Conservation (phyloP, 2,888 invertebrate species). For the Argyresthia albistria region DNA sequence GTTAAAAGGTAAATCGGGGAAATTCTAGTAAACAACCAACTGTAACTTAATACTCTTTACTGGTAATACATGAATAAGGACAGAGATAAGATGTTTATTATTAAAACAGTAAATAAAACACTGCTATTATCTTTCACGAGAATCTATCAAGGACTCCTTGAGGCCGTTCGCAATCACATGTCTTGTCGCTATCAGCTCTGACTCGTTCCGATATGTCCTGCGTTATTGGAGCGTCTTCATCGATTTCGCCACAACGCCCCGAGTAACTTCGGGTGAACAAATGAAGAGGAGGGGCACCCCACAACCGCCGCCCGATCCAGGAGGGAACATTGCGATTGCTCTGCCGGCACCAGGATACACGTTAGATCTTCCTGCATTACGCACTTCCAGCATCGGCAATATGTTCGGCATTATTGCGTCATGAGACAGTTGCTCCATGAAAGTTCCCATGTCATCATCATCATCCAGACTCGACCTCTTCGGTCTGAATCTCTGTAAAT, state of each 20-base stretch:
- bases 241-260: conserved; percentile 12
- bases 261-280: conserved; percentile 32
- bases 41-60: too few relatives aligned
- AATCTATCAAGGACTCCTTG: too few relatives aligned
- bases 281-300: conserved; percentile 31
- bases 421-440: conserved; percentile 32
- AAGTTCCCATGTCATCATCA: conserved; percentile 8
- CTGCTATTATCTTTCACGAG: too few relatives aligned
- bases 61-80: too few relatives aligned
- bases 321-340: conserved; percentile 20
- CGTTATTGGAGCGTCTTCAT: too few relatives aligned
- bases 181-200: too few relatives aligned
- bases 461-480: background rate
- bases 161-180: too few relatives aligned
- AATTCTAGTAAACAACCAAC: too few relatives aligned
- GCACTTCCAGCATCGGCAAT: conserved; percentile 37
- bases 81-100: too few relatives aligned
- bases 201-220: too few relatives aligned
- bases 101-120: too few relatives aligned
- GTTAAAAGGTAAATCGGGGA: too few relatives aligned
- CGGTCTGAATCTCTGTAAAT: background rate
- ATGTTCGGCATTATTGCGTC: conserved; percentile 47
- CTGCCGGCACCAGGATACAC: background rate
- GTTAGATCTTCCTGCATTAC: background rate
- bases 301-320: conserved; percentile 16